Evolutionary conservation across 1,140 invertebrate species (phyloP).

Genomic region (Caenorhabditis latens): DNA sequence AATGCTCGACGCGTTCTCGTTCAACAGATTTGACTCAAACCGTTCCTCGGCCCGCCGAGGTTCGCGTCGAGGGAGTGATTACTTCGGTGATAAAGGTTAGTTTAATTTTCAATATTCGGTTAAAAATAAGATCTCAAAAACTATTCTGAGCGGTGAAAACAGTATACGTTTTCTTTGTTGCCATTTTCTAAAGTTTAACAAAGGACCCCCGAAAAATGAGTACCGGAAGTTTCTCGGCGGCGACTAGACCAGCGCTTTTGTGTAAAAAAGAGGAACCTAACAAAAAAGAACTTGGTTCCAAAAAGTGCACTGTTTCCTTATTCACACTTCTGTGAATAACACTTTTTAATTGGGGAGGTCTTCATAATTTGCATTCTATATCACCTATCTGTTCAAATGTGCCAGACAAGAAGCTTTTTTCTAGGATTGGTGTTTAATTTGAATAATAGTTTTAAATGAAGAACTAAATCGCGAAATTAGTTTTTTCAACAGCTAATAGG

Average conservation of each 20-base stretch:
- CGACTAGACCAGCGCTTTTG: not conserved
- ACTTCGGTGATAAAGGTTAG: constrained; percentile 34
- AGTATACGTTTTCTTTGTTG: not conserved
- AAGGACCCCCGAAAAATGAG: not conserved
- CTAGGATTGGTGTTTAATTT: no score
- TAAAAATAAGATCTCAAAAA: not conserved
- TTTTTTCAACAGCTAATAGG: no score
- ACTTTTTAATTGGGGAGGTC: no score
- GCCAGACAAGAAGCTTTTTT: no score
- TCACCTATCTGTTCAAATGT: no score
- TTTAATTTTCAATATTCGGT: not conserved
- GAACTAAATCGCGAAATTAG: no score
- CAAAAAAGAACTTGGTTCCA: constrained; percentile 18
- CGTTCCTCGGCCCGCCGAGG: constrained; percentile 5
- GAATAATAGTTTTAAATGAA: no score
- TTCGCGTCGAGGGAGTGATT: constrained; percentile 32
- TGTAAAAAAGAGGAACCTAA: not conserved
- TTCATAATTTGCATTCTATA: no score
- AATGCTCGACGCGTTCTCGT: constrained; percentile 47
- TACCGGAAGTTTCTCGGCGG: constrained; percentile 20
- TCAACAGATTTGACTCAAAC: constrained; percentile 47
- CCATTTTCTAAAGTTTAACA: not conserved
- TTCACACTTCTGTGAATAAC: not conserved
- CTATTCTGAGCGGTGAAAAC: not conserved
- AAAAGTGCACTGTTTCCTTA: not conserved